Evolutionary conservation across 2,888 invertebrate species (phyloP).

Genomic region (Epinotia brunnichana): DNA sequence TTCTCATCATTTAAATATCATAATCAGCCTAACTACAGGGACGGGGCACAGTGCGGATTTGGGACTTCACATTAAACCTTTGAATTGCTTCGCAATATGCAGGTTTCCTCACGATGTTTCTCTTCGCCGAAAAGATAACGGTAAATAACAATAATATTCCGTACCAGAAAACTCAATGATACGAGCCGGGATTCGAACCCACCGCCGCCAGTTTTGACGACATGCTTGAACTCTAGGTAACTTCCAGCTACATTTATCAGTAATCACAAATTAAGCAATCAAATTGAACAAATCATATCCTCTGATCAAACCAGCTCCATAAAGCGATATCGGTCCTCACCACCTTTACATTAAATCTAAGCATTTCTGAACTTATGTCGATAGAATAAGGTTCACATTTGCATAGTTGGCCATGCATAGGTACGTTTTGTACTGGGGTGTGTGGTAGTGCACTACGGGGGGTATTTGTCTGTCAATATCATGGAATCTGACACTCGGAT

Average conservation of each 20-base stretch:
- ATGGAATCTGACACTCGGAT: constrained; percentile 1
- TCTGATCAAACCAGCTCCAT: neutral
- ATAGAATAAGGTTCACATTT: neutral
- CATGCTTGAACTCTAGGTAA: no score
- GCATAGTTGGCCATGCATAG: neutral
- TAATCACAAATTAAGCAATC: constrained; percentile 39
- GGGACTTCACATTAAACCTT: neutral
- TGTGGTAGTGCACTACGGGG: neutral
- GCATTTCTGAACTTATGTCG: neutral
- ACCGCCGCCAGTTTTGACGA: no score
- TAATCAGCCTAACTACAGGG: neutral
- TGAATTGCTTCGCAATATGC: no score
- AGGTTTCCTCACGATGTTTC: no score
- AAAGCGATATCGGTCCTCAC: neutral
- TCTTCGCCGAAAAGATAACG: no score
- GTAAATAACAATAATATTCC: no score
- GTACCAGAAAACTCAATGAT: no score
- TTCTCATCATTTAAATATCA: no score
- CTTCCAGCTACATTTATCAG: neutral
- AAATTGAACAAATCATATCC: constrained; percentile 14
- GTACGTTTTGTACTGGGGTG: neutral
- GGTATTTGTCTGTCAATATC: constrained; percentile 18
- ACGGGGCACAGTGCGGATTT: neutral
- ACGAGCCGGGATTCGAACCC: no score
- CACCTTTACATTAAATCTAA: neutral